These are phyloP conservation scores for Salpingus planirostris DNA, from an alignment of 2,888 invertebrate species.

Conservation along the genomic window DNA sequence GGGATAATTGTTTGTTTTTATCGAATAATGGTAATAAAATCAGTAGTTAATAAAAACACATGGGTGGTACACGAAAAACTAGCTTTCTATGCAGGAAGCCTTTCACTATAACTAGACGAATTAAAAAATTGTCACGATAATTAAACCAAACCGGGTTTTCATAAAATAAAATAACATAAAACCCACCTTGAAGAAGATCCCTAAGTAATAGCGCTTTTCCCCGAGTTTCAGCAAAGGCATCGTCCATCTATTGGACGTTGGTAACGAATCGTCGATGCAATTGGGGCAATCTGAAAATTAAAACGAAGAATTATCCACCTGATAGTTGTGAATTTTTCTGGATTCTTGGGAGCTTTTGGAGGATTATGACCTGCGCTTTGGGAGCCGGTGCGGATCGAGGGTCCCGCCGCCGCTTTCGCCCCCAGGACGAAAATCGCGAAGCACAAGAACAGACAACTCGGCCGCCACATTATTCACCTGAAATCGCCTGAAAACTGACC, in stretches of 20 bases:
- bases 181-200: slow-evolving; percentile 88
- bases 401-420: slow-evolving; percentile 21
- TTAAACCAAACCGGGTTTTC: too few species aligned
- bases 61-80: too few species aligned
- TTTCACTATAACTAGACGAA: background rate
- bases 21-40: too few species aligned
- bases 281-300: slow-evolving; percentile 76
- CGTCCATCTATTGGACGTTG: slow-evolving; percentile 67
- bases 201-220: slow-evolving; percentile 82
- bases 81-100: background rate
- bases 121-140: slow-evolving; percentile 1
- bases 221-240: slow-evolving; percentile 84
- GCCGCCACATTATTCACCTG: slow-evolving; percentile 15
- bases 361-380: slow-evolving; percentile 9
- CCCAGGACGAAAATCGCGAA: slow-evolving; percentile 18
- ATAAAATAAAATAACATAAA: too few species aligned
- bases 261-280: slow-evolving; percentile 63
- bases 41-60: too few species aligned
- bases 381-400: slow-evolving; percentile 17
- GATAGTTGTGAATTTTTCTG: background rate
- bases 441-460: slow-evolving; percentile 13
- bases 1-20: too few species aligned
- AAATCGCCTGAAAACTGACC: too few species aligned
- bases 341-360: too few species aligned
- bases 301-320: background rate